A percentile compares a stretch with the other conserved stretches of the same genome.
Evolutionary conservation across 2,113 vertebrate genomes (phyloP).

Genomic region (Eptesicus fuscus): DNA sequence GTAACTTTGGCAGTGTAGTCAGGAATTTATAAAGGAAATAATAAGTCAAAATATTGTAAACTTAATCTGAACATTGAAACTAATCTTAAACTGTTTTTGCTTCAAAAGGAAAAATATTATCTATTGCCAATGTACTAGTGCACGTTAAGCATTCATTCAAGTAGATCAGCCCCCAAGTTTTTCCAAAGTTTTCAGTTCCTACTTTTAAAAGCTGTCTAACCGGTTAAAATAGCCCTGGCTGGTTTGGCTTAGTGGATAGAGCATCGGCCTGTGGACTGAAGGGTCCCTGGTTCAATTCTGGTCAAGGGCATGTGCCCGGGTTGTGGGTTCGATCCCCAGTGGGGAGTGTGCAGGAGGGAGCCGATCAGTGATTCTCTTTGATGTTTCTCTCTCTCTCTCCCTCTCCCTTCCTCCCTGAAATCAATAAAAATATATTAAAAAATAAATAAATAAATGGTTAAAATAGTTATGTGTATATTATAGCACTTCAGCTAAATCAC

Average conservation of each 20-base stretch:
- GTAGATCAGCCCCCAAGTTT: not conserved
- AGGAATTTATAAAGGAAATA: not conserved
- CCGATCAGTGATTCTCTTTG: no score
- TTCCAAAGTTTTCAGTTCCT: not conserved
- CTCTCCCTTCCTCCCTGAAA: no score
- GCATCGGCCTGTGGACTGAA: no score
- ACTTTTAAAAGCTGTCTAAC: not conserved
- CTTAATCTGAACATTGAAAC: not conserved
- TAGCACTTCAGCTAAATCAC: not conserved
- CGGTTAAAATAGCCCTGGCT: not conserved
- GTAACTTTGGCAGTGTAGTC: not conserved
- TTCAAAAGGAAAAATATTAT: not conserved
- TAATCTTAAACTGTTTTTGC: slow-evolving; percentile 20
- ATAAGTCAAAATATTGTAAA: not conserved
- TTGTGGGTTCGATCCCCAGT: no score
- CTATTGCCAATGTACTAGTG: not conserved
- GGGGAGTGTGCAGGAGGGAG: no score
- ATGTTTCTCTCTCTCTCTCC: no score
- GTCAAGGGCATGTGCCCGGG: no score
- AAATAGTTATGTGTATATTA: not conserved
- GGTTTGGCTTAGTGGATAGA: no score
- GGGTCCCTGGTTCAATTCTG: no score
- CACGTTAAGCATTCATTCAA: not conserved
- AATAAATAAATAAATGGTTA: not conserved
- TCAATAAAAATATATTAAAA: no score